Percentiles rank a stretch among this genome's conserved stretches.
These are phyloP conservation scores for Austrolebias charrua DNA, from an alignment of 2,797 vertebrate species.

Conservation along the genomic window DNA sequence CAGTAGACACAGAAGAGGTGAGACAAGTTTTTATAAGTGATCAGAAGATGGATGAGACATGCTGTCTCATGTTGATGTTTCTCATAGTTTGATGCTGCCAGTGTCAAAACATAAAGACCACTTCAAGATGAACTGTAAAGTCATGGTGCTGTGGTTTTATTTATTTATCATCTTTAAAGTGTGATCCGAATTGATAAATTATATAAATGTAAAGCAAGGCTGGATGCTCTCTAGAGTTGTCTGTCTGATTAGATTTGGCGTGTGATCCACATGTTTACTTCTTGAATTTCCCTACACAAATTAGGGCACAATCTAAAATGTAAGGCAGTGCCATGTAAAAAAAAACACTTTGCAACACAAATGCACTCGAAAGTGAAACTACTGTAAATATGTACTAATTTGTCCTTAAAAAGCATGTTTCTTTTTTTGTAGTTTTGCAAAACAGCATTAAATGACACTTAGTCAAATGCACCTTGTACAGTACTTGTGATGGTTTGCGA, in stretches of 20 bases:
- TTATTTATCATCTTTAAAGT: too few species aligned
- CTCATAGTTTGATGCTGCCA: not conserved
- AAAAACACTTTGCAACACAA: not conserved
- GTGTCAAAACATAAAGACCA: not conserved
- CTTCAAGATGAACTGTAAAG: not conserved
- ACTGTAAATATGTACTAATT: not conserved
- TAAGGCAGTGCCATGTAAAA: accelerated
- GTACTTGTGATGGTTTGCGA: too few species aligned
- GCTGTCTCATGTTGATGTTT: not conserved
- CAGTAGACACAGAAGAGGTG: slow-evolving; percentile 88
- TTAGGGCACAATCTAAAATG: not conserved
- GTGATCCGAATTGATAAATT: too few species aligned
- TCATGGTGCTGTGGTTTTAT: not conserved
- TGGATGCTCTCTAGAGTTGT: not conserved
- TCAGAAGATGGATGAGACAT: not conserved
- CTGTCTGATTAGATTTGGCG: not conserved
- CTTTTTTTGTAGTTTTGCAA: not conserved
- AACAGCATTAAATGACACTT: not conserved
- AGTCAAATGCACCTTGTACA: too few species aligned
- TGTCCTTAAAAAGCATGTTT: not conserved
- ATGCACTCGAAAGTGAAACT: slow-evolving; percentile 7
- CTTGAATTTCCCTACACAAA: slow-evolving; percentile 15
- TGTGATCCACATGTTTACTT: not conserved
- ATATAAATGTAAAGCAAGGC: not conserved
- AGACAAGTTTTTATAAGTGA: slow-evolving; percentile 45